Evolutionary conservation across 2,888 invertebrate species (phyloP), one percentile per base, ranked within the genome.

Genomic region (Nomada ferruginata): DNA sequence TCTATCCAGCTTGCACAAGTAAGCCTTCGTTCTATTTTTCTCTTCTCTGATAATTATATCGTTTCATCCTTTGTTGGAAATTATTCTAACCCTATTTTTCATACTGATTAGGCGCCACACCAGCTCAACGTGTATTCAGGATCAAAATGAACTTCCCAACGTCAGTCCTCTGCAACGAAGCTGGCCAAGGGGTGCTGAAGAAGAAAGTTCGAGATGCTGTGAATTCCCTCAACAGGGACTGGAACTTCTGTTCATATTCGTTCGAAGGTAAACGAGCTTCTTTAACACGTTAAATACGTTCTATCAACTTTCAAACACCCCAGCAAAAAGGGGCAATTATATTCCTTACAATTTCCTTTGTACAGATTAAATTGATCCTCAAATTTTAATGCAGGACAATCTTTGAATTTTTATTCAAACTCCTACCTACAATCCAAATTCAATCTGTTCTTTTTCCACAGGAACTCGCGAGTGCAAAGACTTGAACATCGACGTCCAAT

Each of bases 231-330:
- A 98, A 99, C 93, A 96, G 98, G 89, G 98, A 98, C 91, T 99
- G 99, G 99, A 97, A 98, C 95, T 97, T 99, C 96, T 99, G 99
- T 93, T 98, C 98, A 0, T 97, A 98, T 93, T 96, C 97, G 80
- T 95, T 96, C 63, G 97, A 98, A 94, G 98, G 98, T 96, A 93
- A 93, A 92, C 20, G 20, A 61, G 9, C 20, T 26, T 36, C 11
- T 3, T 7, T 36, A 9, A 1, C 23, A 13, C 15, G 29, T 9
- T 13, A 11, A 52, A 52, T 9, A 20, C 18, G 7, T 18, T 9
- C n/a, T 10, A 20, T 53, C 18, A 53, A n/a, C 4, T 13, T 53
- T 18, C 52, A 3, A 53, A 53, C n/a, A 53, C 9, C n/a, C 9
- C n/a, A 0, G 20, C 2, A 20, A 36, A 36, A 36, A 36, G 7